Conservation (phyloP, 2,113 vertebrate species). For the Antennarius striatus region DNA sequence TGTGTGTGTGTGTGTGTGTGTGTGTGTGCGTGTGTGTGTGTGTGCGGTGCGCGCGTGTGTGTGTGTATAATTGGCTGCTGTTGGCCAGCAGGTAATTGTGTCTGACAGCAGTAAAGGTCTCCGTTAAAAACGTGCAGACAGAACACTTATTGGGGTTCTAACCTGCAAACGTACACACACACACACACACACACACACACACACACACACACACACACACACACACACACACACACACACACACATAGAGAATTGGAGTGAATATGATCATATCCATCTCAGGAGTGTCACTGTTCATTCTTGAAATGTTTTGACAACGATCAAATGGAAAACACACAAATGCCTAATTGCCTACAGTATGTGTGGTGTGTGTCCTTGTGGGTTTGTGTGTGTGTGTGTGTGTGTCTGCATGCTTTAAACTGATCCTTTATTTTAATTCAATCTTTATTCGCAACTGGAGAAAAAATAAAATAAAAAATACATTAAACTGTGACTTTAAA, state of each 20-base stretch:
- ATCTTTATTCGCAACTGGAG: too few species aligned
- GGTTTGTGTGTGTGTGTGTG: neutral
- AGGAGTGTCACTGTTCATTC: conserved; percentile 25
- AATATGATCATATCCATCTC: conserved; percentile 40
- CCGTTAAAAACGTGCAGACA: conserved; percentile 31
- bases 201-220: conserved; percentile 7
- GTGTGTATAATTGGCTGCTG: conserved; percentile 49
- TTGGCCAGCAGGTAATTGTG: conserved; percentile 53
- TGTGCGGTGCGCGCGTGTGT: conserved; percentile 5
- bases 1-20: conserved; percentile 2
- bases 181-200: conserved; percentile 9
- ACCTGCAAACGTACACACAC: conserved; percentile 30
- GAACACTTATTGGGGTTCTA: conserved; percentile 52
- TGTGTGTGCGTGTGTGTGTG: conserved; percentile 2
- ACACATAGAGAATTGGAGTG: too few species aligned
- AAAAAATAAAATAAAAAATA: too few species aligned
- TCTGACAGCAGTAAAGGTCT: conserved; percentile 62
- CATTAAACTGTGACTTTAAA: too few species aligned
- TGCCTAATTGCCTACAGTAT: neutral
- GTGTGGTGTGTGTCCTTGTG: conserved; percentile 9
- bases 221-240: too few species aligned
- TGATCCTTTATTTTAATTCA: too few species aligned
- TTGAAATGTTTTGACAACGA: conserved; percentile 43
- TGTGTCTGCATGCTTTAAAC: too few species aligned
- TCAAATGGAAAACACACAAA: conserved; percentile 41